Base-by-base conservation (phyloP, 2,113 vertebrate species). In the Alethe diademata region DNA sequence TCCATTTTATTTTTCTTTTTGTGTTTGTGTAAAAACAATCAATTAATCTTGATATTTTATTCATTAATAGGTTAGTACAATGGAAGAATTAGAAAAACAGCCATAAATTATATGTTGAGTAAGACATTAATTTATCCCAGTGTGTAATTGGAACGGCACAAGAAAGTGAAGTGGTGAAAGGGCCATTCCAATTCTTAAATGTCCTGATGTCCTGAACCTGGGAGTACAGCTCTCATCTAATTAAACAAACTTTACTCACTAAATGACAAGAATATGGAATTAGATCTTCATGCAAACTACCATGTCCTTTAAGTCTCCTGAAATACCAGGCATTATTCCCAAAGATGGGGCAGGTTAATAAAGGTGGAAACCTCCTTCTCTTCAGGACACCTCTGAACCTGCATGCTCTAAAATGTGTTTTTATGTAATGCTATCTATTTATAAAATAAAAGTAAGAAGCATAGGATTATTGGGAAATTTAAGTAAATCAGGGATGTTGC, bases 141-240 rank as follows among this genome's bases (percentile, higher is more conserved):
- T 0, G 3, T 0, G 3, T 58, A 81, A 67, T 9, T 1, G 0
- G 13, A 79, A 76, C 2, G 10, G 28, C 14, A 45, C 5, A 65
- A 69, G 54, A 51, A 60, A 72, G 15, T 14, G 31, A 22, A 12
- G 7, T 6, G 11, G 4, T 42, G 20, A 36, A 92, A 74, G 11
- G 24, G 19, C 25, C 13, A 25, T 75, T 71, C 19, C 13, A 20
- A 14, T 36, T 67, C 76, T 48, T 43, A 33, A 62, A 50, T 36
- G 17, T 12, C 19, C 31, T 19, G 8, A 12, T n/a, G 12, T 73
- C 29, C 43, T 64, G 38, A 75, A 69, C 6, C 19, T 40, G 5
- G 7, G 7, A 71, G 28, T 20, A 50, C 12, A 92, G 22, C 3
- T 57, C 35, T 72, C 24, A 19, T 51, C 14, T 57, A 43, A 87